Percentiles rank a stretch among this genome's conserved stretches.
Conservation (phyloP, 2,888 invertebrate genomes). For the Orthosia gothica region DNA sequence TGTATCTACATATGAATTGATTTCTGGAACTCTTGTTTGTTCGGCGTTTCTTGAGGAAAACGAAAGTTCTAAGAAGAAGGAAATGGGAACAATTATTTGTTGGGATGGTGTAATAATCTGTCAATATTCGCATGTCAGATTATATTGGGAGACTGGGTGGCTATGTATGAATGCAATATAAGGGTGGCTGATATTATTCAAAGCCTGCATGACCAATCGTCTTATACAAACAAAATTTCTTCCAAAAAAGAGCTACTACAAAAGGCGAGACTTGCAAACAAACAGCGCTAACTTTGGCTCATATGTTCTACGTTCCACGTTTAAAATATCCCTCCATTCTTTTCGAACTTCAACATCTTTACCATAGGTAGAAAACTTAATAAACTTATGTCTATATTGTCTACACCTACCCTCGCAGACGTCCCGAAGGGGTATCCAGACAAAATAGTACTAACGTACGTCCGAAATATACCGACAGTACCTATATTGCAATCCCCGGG, state of each 20-base stretch:
- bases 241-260: background rate
- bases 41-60: slow-evolving; percentile 29
- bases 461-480: slow-evolving; percentile 12
- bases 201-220: background rate
- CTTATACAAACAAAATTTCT: too few species aligned
- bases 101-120: slow-evolving; percentile 25
- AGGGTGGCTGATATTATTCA: too few species aligned
- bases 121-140: slow-evolving; percentile 10
- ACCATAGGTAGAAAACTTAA: slow-evolving; percentile 17
- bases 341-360: background rate
- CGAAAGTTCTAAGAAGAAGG: slow-evolving; percentile 1
- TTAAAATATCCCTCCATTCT: background rate
- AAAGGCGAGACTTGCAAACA: background rate
- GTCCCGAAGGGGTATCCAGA: background rate
- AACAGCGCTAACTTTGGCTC: background rate
- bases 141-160: background rate
- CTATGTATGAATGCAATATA: background rate
- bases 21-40: slow-evolving; percentile 47
- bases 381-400: slow-evolving; percentile 22
- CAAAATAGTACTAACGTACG: slow-evolving; percentile 5
- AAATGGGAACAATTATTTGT: slow-evolving; percentile 21
- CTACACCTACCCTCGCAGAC: background rate
- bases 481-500: background rate
- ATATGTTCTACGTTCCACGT: background rate
- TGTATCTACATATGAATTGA: slow-evolving; percentile 47